These are phyloP conservation scores for Sinocyclocheilus anshuiensis DNA, from an alignment of 2,113 vertebrate genomes.

Conservation along the genomic window DNA sequence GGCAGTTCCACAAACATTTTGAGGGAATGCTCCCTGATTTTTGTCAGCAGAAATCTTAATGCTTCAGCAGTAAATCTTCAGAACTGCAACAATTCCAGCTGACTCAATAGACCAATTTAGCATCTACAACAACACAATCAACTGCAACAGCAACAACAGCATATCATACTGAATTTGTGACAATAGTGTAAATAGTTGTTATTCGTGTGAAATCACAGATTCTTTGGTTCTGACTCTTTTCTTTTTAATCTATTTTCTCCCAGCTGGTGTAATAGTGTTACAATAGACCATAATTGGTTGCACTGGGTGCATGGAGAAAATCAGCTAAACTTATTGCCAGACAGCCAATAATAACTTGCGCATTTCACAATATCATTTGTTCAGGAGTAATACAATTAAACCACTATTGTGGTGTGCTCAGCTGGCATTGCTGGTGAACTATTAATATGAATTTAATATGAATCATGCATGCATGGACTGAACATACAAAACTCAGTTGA, in stretches of 20 bases:
- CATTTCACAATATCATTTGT: not conserved
- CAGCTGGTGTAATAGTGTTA: not conserved
- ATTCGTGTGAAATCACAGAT: not conserved
- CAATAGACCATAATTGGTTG: not conserved
- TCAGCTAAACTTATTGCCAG: not conserved
- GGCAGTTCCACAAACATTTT: slow-evolving; percentile 24
- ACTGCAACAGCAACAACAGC: not conserved
- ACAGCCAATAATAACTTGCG: not conserved
- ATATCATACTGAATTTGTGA: not conserved
- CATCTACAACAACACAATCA: slow-evolving; percentile 36
- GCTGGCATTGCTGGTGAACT: not conserved
- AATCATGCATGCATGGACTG: not conserved
- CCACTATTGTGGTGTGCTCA: not conserved
- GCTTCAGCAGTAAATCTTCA: slow-evolving; percentile 52
- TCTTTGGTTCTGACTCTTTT: not conserved
- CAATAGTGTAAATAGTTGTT: not conserved
- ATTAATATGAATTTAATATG: not conserved
- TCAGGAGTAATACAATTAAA: not conserved
- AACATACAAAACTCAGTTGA: not conserved
- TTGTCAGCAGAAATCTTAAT: slow-evolving; percentile 47
- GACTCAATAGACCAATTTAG: slow-evolving; percentile 34
- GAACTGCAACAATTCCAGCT: slow-evolving; percentile 44
- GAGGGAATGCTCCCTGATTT: slow-evolving; percentile 13
- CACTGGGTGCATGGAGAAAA: not conserved
- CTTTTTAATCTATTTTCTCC: slow-evolving; percentile 4